Conservation (phyloP, 2,113 vertebrate species). For the Telmatochromis sp. region DNA sequence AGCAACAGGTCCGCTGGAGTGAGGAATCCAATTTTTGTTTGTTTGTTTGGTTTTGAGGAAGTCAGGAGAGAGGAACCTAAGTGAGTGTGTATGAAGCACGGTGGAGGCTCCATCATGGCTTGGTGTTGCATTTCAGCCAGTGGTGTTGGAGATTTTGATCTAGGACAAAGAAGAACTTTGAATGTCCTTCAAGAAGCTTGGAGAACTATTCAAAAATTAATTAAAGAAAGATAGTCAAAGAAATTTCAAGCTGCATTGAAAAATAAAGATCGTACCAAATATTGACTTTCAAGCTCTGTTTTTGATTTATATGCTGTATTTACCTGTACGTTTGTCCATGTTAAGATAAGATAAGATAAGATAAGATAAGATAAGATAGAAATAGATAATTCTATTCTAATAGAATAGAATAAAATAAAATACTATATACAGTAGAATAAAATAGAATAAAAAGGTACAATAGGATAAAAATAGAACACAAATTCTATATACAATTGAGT, state of each 20-base stretch:
- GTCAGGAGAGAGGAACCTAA: neutral
- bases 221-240: neutral
- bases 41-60: neutral
- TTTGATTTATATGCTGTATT: neutral
- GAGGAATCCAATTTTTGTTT: neutral
- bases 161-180: neutral
- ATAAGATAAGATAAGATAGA: neutral
- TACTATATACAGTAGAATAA: neutral
- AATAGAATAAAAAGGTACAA: neutral
- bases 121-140: neutral
- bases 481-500: neutral
- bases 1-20: rapidly evolving
- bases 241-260: neutral
- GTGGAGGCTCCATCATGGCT: neutral
- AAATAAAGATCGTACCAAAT: neutral
- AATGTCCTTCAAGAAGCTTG: neutral
- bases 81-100: neutral
- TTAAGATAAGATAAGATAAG: neutral
- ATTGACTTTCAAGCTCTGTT: neutral
- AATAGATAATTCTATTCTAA: neutral
- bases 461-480: neutral
- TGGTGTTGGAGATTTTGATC: neutral
- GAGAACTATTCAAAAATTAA: neutral
- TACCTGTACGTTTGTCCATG: neutral
- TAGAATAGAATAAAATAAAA: neutral